A percentile compares a stretch with the other conserved stretches of the same genome.
Conservation (phyloP, 2,113 vertebrate species). For the Rhinoderma darwinii region DNA sequence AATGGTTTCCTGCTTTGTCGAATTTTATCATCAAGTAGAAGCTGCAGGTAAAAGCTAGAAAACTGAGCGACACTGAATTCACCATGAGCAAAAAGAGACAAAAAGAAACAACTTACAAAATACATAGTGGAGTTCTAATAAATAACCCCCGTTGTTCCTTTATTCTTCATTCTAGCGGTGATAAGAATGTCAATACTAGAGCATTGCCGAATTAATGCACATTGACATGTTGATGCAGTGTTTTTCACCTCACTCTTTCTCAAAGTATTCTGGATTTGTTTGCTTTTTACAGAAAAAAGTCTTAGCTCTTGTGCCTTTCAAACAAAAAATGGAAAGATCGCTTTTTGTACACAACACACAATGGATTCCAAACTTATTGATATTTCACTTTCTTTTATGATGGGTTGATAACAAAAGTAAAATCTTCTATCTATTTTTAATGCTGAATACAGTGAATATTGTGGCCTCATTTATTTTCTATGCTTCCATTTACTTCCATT, state of each 20-base stretch:
- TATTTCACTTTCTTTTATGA: not conserved
- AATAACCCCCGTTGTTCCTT: constrained; percentile 48
- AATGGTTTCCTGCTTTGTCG: constrained; percentile 6
- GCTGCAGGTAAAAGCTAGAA: constrained; percentile 26
- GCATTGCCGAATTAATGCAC: constrained; percentile 48
- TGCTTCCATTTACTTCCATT: not conserved
- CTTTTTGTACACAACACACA: constrained; percentile 16
- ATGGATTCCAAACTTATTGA: constrained; percentile 1
- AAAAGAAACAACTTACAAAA: constrained; percentile 38
- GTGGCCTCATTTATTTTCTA: constrained; percentile 8
- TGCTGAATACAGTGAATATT: constrained; percentile 1
- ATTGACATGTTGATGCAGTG: constrained; percentile 55
- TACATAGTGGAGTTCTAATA: constrained; percentile 26
- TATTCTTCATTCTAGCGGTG: constrained; percentile 46
- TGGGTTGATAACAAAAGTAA: not conserved
- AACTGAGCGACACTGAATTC: not conserved
- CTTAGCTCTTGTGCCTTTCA: constrained; percentile 33
- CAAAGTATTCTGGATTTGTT: constrained; percentile 23
- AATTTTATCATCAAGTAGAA: constrained; percentile 21
- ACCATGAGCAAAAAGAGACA: constrained; percentile 9
- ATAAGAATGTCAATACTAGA: constrained; percentile 53
- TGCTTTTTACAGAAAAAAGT: constrained; percentile 19
- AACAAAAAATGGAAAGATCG: not conserved
- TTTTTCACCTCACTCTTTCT: constrained; percentile 41
- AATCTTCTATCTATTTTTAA: not conserved